Evolutionary conservation across 2,113 vertebrate species (phyloP).

Genomic region (Salminus brasiliensis): DNA sequence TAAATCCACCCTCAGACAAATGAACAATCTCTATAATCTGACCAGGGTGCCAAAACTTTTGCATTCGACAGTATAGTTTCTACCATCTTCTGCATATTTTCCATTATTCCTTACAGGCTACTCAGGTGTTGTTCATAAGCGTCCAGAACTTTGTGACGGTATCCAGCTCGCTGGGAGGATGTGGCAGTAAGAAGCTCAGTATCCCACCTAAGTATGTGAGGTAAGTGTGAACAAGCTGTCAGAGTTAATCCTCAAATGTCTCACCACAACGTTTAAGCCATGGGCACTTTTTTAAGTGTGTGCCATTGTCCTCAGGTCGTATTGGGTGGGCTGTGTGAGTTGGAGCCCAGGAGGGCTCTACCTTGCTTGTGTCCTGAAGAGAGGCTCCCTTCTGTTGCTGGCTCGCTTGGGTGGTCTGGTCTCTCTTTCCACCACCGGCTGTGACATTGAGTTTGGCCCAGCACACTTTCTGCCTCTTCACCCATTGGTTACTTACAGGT

Average conservation of each 20-base stretch:
- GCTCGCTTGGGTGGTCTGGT: conserved; percentile 86
- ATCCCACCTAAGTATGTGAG: conserved; percentile 84
- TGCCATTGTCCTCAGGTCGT: conserved; percentile 81
- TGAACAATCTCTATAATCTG: no score
- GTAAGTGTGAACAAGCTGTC: conserved; percentile 68
- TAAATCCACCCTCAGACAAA: no score
- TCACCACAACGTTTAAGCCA: background rate
- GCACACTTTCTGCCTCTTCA: conserved; percentile 94
- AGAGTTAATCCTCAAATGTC: background rate
- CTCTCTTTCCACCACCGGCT: conserved; percentile 84
- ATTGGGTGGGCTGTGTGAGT: conserved; percentile 89
- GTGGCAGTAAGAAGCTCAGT: conserved; percentile 80
- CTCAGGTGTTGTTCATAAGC: conserved; percentile 89
- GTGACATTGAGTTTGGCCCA: conserved; percentile 91
- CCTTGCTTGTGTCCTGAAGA: conserved; percentile 91
- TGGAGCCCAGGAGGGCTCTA: conserved; percentile 89
- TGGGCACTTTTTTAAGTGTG: background rate
- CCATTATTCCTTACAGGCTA: conserved; percentile 76
- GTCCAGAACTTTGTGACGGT: conserved; percentile 84
- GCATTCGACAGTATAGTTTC: background rate
- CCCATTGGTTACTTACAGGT: conserved; percentile 92
- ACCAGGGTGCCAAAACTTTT: no score
- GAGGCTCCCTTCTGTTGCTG: conserved; percentile 89
- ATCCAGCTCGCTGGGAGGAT: conserved; percentile 85
- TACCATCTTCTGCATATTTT: background rate